Evolutionary conservation across 2,797 vertebrate genomes (phyloP), one percentile per base, ranked within the genome.

Genomic region (Sebastes nivosus): DNA sequence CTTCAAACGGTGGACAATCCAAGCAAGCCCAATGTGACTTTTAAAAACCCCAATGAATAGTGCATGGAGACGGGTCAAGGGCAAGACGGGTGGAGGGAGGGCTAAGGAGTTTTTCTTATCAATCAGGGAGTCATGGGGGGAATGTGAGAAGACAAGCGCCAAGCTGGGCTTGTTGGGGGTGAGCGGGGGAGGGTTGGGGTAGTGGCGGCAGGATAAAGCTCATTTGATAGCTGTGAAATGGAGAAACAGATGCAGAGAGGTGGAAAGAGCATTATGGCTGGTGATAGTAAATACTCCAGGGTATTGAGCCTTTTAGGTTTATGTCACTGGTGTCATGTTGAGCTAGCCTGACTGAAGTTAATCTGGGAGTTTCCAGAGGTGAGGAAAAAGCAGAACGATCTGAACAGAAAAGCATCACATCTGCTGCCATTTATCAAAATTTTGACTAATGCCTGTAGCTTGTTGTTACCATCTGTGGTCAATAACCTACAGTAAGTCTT

Each of bases 31-130:
- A 92, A 94, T 93, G 92, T 93, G 92, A 95, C 93, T 95, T 94
- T 92, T 92, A 93, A 94, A 94, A 92, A 91, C 86, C 87, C 92
- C 88, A 88, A 95, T 95, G 94, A 95, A 96, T 95, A 93, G 94
- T 93, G 90, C 88, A 93, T 93, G 90, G 89, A 93, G 93, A 87
- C 30, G 75, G 95, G 95, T 96, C 95, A 95, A 96, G 95, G 95
- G 90, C 94, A 90, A 82, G 84, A 85, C 77, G 77, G 88, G 85
- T 82, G 72, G 80, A 88, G 88, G 81, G 85, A 87, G 84, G 91
- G 90, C 89, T 72, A 88, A 93, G 89, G 87, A 94, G 89, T 92
- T 95, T 94, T 92, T 92, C 93, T 94, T 95, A 95, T 96, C 95
- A 94, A 95, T 95, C 94, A 95, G 91, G 65, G 75, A 91, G 90